A percentile compares a stretch with the other conserved stretches of the same genome.
phyloP scores from a whole-genome alignment of 2,113 vertebrate genomes.

The Triplophysa tibetana region DNA sequence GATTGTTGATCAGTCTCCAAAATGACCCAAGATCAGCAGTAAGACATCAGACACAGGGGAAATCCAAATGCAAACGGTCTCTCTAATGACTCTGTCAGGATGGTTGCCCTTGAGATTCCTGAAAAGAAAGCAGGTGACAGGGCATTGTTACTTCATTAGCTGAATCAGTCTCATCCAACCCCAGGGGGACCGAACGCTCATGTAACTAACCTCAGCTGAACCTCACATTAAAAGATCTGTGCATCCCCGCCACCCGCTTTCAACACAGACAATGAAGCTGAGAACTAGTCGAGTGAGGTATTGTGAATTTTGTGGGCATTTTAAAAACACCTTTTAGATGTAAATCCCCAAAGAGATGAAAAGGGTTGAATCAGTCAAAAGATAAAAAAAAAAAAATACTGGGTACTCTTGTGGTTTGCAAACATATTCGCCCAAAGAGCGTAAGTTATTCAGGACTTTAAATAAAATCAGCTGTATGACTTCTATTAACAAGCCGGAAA shows the following conservation, averaged over 20 bases:
- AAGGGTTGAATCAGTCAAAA: background rate
- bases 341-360: background rate
- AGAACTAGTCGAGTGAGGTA: background rate
- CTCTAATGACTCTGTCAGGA: conserved; percentile 40
- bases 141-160: conserved; percentile 52
- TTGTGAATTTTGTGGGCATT: background rate
- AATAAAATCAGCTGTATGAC: background rate
- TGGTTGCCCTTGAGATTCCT: conserved; percentile 30
- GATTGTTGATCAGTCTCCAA: background rate
- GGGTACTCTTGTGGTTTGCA: background rate
- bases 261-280: background rate
- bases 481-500: background rate
- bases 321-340: conserved; percentile 11
- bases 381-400: background rate
- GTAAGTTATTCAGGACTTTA: too few relatives aligned
- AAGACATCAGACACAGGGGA: conserved; percentile 29
- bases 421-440: too few relatives aligned
- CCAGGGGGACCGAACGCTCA: background rate
- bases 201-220: conserved; percentile 28
- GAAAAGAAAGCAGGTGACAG: conserved; percentile 40
- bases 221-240: background rate
- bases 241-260: background rate
- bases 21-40: background rate
- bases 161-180: conserved; percentile 25
- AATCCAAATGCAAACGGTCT: conserved; percentile 18